These are phyloP conservation scores for Lepidochitona cinerea DNA, from an alignment of 2,888 invertebrate genomes.

Conservation along the genomic window DNA sequence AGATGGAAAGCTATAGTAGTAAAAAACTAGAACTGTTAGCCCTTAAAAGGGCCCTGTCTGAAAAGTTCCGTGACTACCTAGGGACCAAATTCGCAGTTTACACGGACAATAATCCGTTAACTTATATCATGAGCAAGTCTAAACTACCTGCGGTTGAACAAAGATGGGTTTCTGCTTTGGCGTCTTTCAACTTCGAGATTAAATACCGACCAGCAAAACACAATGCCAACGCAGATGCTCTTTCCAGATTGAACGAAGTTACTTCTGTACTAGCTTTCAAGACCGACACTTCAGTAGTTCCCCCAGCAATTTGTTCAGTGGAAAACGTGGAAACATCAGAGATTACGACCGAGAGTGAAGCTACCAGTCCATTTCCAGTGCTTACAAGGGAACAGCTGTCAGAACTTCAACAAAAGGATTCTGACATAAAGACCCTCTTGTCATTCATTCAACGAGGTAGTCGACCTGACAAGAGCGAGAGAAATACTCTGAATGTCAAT, in stretches of 20 bases:
- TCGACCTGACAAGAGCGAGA: background rate
- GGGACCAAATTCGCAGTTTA: background rate
- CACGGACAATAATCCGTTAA: conserved; percentile 7
- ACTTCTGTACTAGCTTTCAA: background rate
- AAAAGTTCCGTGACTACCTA: conserved; percentile 15
- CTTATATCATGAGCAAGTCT: background rate
- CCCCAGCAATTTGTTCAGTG: background rate
- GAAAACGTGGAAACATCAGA: background rate
- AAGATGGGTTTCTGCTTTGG: background rate
- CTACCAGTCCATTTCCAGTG: background rate
- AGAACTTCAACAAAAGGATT: background rate
- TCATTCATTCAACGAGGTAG: background rate
- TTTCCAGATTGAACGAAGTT: background rate
- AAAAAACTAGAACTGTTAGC: conserved; percentile 22
- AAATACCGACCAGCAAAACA: background rate
- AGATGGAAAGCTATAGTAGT: conserved; percentile 13
- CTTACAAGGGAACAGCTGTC: background rate
- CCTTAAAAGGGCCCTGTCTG: too few species aligned
- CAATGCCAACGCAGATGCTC: conserved; percentile 3
- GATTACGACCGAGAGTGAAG: background rate
- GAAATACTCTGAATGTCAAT: background rate
- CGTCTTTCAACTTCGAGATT: background rate
- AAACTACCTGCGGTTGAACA: conserved; percentile 1
- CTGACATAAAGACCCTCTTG: background rate
- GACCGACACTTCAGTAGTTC: background rate